phyloP scores from a whole-genome alignment of 2,888 invertebrate species.

The Prostheceraeus crozeri region DNA sequence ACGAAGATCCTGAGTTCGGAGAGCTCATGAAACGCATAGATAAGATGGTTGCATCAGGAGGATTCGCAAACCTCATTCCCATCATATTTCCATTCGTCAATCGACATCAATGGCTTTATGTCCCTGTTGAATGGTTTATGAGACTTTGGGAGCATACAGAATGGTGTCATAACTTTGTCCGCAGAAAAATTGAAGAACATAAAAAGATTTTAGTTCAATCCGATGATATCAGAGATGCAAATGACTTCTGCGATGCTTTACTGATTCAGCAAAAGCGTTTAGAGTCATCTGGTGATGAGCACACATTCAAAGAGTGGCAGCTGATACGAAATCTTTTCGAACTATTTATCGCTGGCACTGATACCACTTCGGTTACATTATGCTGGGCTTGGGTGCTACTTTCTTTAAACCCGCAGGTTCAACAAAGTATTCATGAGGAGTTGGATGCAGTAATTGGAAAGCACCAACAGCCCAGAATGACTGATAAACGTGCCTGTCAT shows the following conservation, averaged over 20 bases:
- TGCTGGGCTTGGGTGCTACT: slow-evolving; percentile 74
- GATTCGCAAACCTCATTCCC: not conserved
- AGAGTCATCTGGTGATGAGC: slow-evolving; percentile 4
- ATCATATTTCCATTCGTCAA: not conserved
- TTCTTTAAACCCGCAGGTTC: slow-evolving; percentile 70
- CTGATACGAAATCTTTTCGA: slow-evolving; percentile 39
- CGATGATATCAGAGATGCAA: slow-evolving; percentile 42
- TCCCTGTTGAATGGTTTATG: no score
- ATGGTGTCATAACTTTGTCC: not conserved
- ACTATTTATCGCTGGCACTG: slow-evolving; percentile 54
- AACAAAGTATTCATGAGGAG: slow-evolving; percentile 59
- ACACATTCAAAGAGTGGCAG: slow-evolving; percentile 19
- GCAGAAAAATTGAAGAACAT: slow-evolving; percentile 8
- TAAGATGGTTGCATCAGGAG: slow-evolving; percentile 26
- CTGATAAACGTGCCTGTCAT: slow-evolving; percentile 41
- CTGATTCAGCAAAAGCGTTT: slow-evolving; percentile 21
- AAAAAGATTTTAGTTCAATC: not conserved
- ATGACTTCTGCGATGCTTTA: slow-evolving; percentile 44
- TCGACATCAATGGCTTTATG: no score
- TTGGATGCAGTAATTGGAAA: slow-evolving; percentile 53
- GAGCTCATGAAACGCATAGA: slow-evolving; percentile 42
- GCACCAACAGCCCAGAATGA: slow-evolving; percentile 40
- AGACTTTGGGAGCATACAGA: not conserved
- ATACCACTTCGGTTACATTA: slow-evolving; percentile 73
- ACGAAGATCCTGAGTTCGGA: slow-evolving; percentile 43